Conservation (phyloP, 2,113 vertebrate species). For the Acrocephalus kingi region DNA sequence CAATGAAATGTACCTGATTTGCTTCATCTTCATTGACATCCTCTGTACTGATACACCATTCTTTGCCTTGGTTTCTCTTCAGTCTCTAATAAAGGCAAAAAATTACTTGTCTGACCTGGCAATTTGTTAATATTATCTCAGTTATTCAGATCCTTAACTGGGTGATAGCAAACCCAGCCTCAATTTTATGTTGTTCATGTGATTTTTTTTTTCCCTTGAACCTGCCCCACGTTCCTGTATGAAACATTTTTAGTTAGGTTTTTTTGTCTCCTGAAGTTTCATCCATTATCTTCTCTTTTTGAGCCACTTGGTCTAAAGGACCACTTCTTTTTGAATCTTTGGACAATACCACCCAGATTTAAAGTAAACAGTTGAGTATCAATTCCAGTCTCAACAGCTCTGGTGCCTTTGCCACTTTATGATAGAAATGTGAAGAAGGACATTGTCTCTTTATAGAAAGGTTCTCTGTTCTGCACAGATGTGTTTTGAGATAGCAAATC, state of each 20-base stretch:
- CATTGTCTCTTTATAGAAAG: background rate
- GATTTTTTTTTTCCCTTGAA: background rate
- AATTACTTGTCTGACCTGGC: background rate
- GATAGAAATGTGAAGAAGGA: background rate
- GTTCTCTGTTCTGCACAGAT: background rate
- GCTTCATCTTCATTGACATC: background rate
- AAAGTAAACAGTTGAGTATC: rapidly evolving
- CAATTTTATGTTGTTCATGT: background rate
- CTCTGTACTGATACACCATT: background rate
- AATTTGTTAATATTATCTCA: background rate
- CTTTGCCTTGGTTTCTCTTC: background rate
- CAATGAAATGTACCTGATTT: background rate
- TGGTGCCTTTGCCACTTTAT: background rate
- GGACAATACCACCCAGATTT: background rate
- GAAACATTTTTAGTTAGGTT: background rate
- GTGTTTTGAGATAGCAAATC: background rate
- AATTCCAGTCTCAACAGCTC: background rate
- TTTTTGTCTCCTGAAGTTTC: background rate
- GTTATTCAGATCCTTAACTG: background rate
- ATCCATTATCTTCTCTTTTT: background rate
- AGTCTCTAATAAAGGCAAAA: background rate
- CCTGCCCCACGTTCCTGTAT: background rate
- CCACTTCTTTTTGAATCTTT: background rate
- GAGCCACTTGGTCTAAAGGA: background rate
- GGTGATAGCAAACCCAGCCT: background rate